Conservation (phyloP, 2,113 vertebrate species). For the Tragelaphus scriptus region DNA sequence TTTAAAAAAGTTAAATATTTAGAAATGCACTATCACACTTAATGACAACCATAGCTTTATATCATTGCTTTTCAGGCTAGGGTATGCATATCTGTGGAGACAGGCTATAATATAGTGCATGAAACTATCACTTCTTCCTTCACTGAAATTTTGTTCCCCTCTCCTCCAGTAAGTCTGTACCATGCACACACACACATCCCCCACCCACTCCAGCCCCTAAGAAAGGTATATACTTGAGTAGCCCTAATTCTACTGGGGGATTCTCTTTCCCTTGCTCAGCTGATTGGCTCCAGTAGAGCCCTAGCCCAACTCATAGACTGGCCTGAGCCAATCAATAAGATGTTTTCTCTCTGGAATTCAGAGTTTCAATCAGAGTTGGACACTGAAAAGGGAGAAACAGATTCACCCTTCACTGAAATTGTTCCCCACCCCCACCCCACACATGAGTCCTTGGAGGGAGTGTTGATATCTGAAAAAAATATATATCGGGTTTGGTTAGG, state of each 20-base stretch:
- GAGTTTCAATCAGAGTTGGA: not conserved
- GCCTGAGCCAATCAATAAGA: not conserved
- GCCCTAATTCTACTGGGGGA: not conserved
- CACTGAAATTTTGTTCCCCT: not conserved
- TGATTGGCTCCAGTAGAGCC: not conserved
- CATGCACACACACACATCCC: rapidly evolving
- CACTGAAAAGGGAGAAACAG: not conserved
- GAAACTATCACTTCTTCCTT: not conserved
- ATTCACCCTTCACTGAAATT: not conserved
- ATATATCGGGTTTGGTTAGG: not conserved
- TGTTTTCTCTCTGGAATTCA: not conserved
- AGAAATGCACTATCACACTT: not conserved
- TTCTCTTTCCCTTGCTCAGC: not conserved
- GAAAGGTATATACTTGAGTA: not conserved
- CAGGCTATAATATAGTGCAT: not conserved
- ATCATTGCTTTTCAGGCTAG: not conserved
- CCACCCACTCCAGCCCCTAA: not conserved
- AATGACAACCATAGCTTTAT: not conserved
- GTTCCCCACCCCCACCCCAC: not conserved
- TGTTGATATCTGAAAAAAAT: not conserved
- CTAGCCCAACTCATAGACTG: not conserved
- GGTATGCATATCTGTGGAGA: not conserved
- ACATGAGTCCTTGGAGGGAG: not conserved
- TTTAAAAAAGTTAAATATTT: constrained; percentile 23
- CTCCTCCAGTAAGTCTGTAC: not conserved